Evolutionary conservation across 2,888 invertebrate genomes (phyloP).

Genomic region (Polietes domitor): DNA sequence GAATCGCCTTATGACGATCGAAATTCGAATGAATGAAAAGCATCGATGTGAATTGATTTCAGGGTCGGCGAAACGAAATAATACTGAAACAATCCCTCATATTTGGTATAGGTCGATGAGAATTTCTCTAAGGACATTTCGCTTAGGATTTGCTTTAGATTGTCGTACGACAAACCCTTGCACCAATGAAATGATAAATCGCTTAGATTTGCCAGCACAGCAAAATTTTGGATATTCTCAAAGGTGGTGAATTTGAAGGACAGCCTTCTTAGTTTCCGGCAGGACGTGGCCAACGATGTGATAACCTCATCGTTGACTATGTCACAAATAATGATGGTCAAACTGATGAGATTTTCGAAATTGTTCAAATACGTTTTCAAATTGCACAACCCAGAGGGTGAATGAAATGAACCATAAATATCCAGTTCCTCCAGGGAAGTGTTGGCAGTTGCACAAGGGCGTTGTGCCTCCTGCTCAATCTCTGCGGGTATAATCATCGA

Average conservation of each 20-base stretch:
- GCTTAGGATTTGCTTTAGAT: constrained; percentile 14
- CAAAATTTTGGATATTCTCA: background rate
- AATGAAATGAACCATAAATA: background rate
- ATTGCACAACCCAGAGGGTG: background rate
- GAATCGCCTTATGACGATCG: background rate
- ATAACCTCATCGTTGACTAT: background rate
- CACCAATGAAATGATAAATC: constrained; percentile 1
- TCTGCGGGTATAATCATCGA: background rate
- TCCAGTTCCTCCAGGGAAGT: constrained; percentile 6
- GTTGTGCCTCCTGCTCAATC: background rate
- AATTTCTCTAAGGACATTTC: constrained; percentile 17
- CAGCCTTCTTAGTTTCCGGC: constrained; percentile 2
- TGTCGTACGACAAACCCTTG: constrained; percentile 12
- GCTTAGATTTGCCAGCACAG: background rate
- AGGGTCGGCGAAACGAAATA: constrained; percentile 1
- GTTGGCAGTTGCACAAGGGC: background rate
- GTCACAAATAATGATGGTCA: background rate
- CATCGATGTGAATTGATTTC: constrained; percentile 11
- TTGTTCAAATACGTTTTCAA: background rate
- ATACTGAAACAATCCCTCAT: constrained; percentile 17
- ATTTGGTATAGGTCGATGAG: constrained; percentile 2
- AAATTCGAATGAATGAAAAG: constrained; percentile 13
- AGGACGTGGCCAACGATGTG: background rate
- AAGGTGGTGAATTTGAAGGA: background rate
- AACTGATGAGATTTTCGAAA: constrained; percentile 4